Evolutionary conservation across 2,797 vertebrate genomes (phyloP), one percentile per base, ranked within the genome.

Genomic region (Myotis pilosus): DNA sequence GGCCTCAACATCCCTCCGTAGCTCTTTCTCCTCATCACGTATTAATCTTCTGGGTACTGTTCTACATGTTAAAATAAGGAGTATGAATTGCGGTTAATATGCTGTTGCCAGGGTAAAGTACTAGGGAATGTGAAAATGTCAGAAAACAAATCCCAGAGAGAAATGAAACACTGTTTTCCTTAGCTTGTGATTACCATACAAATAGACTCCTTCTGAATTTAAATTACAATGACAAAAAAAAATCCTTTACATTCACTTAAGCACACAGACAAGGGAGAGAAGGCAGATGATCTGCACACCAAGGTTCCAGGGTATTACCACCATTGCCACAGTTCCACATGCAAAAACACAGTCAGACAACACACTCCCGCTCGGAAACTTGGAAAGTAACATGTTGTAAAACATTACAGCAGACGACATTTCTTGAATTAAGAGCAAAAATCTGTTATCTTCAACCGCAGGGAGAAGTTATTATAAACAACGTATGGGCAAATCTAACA

Each of bases 111-210:
- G 94, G 96, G 94, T 97, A 96, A 97, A 97, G 95, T 92, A 92
- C 82, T 41, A 91, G 69, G 91, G 96, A 98, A 96, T 78, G 96
- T 51, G 87, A 89, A 89, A 76, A 97, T 97, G 97, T 97, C 95
- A 97, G 97, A 95, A 95, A 94, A 97, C 60, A 98, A 98, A 97
- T 96, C 92, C 94, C 96, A 97, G 92, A 78, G 96, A 97, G 95
- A 96, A 93, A 95, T 94, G 97, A 95, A 98, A 97, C 92, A 94
- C 93, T 91, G 94, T 87, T 96, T 96, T 97, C 96, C 92, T 97
- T 94, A 93, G 94, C 95, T 97, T 94, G 80, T 96, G 96, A 97
- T 97, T 98, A 97, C 89, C 97, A 97, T 97, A 97, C 95, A 97
- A 97, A 98, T 89, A 97, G 93, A 97, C 96, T 90, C 89, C 74